Percentiles rank a stretch among this genome's conserved stretches.
phyloP scores from a whole-genome alignment of 2,113 vertebrate genomes.

The Halcyon malimbica region DNA sequence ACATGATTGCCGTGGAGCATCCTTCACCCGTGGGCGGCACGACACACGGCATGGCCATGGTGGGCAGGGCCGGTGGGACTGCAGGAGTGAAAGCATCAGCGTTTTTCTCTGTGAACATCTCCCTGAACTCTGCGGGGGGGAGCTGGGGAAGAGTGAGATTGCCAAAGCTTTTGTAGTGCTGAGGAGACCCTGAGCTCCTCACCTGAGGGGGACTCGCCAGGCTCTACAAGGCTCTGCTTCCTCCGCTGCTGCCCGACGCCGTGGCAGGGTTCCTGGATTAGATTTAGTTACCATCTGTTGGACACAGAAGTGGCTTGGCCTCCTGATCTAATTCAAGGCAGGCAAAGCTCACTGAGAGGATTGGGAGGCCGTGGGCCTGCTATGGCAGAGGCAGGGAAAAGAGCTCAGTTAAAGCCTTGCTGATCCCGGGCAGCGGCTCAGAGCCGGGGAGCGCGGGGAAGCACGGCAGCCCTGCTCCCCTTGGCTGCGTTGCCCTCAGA shows the following conservation, averaged over 20 bases:
- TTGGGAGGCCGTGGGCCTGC: neutral
- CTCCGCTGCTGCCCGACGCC: neutral
- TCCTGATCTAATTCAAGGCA: conserved; percentile 22
- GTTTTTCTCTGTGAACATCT: neutral
- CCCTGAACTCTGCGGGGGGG: neutral
- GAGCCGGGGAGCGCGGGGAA: rapidly evolving
- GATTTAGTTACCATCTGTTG: conserved; percentile 20
- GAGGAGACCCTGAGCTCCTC: neutral
- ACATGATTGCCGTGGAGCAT: rapidly evolving
- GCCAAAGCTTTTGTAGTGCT: neutral
- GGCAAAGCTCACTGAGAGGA: conserved; percentile 10
- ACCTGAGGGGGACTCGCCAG: neutral
- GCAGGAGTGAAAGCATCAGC: neutral
- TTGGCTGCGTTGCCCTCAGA: neutral
- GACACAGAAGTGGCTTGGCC: neutral
- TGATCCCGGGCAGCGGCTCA: neutral
- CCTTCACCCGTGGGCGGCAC: neutral
- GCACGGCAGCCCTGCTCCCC: rapidly evolving
- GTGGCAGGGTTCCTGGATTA: neutral
- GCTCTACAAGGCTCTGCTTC: neutral
- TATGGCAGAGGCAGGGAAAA: neutral
- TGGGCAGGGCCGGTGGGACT: neutral
- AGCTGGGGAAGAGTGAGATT: neutral
- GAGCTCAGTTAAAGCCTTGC: neutral
- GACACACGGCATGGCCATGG: rapidly evolving